Conservation (phyloP, 1,140 invertebrate species). For the Orchestia grillus region DNA sequence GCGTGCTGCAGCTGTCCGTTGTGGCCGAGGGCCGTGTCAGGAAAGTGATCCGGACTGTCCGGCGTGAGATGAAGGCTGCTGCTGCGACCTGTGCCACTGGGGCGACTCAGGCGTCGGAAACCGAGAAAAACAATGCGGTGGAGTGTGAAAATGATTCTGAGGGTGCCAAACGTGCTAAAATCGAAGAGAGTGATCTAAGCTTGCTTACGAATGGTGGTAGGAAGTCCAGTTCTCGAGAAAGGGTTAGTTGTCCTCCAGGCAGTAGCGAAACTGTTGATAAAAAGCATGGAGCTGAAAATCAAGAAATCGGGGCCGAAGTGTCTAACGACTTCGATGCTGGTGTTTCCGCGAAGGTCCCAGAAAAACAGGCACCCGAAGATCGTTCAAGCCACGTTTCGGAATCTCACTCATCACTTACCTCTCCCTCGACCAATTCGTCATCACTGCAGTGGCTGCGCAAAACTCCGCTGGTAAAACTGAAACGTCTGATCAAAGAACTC, state of each 20-base stretch:
- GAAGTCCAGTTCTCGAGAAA: neutral
- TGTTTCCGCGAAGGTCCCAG: neutral
- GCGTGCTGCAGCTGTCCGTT: conserved; percentile 9
- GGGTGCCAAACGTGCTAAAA: neutral
- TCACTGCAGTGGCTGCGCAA: neutral
- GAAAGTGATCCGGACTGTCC: neutral
- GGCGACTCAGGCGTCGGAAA: neutral
- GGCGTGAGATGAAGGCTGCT: neutral
- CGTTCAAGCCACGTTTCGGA: neutral
- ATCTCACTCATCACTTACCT: neutral
- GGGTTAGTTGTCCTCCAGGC: neutral
- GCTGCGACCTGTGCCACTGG: neutral
- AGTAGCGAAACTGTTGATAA: neutral
- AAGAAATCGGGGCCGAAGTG: neutral
- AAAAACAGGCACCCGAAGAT: neutral
- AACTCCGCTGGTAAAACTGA: neutral
- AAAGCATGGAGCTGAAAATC: neutral
- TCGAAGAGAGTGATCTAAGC: neutral
- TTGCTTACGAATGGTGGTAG: neutral
- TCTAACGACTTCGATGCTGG: neutral
- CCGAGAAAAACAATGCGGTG: neutral
- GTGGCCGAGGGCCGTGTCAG: conserved; percentile 3
- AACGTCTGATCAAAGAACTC: neutral
- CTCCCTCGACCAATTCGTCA: neutral
- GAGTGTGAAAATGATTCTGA: neutral